Evolutionary conservation across 2,888 invertebrate genomes (phyloP).

Genomic region (Lasioglossum zephyrum): DNA sequence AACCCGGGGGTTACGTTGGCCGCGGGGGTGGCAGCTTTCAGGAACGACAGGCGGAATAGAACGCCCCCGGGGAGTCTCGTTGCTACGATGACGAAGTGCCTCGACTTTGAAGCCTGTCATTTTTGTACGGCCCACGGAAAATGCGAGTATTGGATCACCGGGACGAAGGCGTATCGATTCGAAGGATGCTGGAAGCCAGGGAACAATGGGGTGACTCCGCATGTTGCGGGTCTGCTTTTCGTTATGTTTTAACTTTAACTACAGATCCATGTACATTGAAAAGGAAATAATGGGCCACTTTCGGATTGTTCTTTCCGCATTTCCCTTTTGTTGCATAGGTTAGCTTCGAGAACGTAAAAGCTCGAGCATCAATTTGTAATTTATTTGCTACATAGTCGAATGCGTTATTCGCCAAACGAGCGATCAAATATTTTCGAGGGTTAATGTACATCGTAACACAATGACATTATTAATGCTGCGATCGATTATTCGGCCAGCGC

Average conservation of each 20-base stretch:
- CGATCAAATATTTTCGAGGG: neutral
- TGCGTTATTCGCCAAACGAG: neutral
- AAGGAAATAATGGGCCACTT: neutral
- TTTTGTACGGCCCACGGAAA: conserved; percentile 44
- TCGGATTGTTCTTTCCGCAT: neutral
- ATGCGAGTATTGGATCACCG: conserved; percentile 50
- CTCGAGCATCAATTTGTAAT: neutral
- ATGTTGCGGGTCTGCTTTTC: neutral
- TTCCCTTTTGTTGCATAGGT: neutral
- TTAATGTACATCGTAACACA: neutral
- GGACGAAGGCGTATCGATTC: conserved; percentile 40
- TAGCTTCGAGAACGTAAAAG: neutral
- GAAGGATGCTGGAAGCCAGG: neutral
- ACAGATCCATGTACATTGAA: neutral
- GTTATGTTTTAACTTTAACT: no score
- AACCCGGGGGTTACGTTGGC: neutral
- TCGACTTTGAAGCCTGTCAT: conserved; percentile 52
- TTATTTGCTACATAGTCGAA: neutral
- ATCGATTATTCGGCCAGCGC: neutral
- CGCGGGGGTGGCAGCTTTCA: conserved; percentile 32
- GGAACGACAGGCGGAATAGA: conserved; percentile 35
- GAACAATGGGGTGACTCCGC: neutral
- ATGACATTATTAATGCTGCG: neutral
- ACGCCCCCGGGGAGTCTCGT: conserved; percentile 42
- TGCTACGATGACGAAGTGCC: conserved; percentile 47